These are phyloP conservation scores for Zootoca vivipara DNA, from an alignment of 2,113 vertebrate species.

Conservation along the genomic window DNA sequence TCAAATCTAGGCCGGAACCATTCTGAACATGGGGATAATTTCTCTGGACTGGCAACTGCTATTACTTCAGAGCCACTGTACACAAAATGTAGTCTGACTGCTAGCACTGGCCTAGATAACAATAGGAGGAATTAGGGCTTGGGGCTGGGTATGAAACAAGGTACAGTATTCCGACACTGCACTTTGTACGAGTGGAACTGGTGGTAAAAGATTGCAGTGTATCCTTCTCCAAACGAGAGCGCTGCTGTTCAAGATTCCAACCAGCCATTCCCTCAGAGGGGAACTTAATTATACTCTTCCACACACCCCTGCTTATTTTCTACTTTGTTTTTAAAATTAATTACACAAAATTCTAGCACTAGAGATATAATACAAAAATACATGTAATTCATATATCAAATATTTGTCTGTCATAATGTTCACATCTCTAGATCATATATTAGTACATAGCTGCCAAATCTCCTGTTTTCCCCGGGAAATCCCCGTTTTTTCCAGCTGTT, in stretches of 20 bases:
- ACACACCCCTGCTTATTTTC: too few species aligned
- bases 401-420: too few species aligned
- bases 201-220: not conserved
- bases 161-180: not conserved
- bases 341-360: too few species aligned
- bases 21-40: not conserved
- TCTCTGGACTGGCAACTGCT: not conserved
- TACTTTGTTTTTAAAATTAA: too few species aligned
- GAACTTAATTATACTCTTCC: not conserved
- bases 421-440: too few species aligned
- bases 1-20: not conserved
- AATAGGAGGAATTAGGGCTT: not conserved
- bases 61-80: not conserved
- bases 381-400: too few species aligned
- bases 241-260: not conserved
- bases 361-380: too few species aligned
- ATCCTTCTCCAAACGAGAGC: not conserved
- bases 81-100: not conserved
- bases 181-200: not conserved
- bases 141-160: not conserved
- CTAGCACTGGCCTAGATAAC: not conserved
- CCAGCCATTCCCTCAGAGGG: not conserved
- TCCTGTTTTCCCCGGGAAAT: too few species aligned
- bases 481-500: too few species aligned
- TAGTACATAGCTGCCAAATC: too few species aligned